Conservation (phyloP, 2,113 vertebrate species). For the Dicrurus megarhynchus region DNA sequence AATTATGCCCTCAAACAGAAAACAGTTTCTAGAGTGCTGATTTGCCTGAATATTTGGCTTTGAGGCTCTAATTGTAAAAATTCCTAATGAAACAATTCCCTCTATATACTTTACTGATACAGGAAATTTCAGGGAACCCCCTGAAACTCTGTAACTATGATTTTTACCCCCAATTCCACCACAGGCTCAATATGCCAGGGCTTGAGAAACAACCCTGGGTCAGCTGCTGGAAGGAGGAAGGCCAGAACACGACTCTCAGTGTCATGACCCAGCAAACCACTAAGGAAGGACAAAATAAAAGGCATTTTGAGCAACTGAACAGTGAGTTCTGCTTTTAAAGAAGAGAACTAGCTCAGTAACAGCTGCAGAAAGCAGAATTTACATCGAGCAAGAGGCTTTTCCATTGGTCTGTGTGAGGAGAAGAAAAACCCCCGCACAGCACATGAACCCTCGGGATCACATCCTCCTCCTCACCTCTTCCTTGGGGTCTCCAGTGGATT, state of each 20-base stretch:
- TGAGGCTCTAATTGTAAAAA: background rate
- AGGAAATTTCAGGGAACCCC: background rate
- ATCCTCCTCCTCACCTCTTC: background rate
- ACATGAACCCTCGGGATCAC: background rate
- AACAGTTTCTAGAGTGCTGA: background rate
- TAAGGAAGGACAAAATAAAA: background rate
- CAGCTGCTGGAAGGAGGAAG: background rate
- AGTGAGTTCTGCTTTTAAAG: background rate
- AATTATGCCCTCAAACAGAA: background rate
- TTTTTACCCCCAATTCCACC: background rate
- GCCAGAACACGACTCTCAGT: background rate
- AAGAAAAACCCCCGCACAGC: background rate
- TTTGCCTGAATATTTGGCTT: background rate
- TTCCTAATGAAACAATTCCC: background rate
- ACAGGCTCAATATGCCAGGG: background rate
- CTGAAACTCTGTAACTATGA: background rate
- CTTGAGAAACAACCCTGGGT: background rate
- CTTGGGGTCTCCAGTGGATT: background rate
- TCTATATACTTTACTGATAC: rapidly evolving
- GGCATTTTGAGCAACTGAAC: background rate
- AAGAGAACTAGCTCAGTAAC: background rate
- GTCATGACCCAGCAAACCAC: background rate
- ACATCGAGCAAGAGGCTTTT: background rate
- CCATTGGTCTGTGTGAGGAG: background rate
- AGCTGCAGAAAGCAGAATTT: slow-evolving; percentile 45